These are phyloP conservation scores for Pentalonia nigronervosa DNA, from an alignment of 1,140 invertebrate genomes.

Conservation along the genomic window DNA sequence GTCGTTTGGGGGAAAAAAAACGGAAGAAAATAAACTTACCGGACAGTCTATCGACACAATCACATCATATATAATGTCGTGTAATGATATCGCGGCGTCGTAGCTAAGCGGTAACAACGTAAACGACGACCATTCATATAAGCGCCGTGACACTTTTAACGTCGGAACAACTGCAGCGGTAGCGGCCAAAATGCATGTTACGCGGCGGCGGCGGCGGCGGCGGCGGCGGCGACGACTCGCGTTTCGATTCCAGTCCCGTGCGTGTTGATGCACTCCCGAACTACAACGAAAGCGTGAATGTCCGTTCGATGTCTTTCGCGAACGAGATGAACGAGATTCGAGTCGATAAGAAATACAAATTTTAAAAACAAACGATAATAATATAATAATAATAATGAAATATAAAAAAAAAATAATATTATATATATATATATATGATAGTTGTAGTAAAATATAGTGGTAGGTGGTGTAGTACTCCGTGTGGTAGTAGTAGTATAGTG, in stretches of 20 bases:
- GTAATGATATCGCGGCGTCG: neutral
- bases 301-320: neutral
- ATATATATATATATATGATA: neutral
- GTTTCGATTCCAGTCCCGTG: neutral
- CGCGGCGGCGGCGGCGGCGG: neutral
- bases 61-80: neutral
- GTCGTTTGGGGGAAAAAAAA: neutral
- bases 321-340: neutral
- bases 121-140: conserved; percentile 23
- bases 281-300: neutral
- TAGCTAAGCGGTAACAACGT: conserved; percentile 6
- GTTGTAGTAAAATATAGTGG: neutral
- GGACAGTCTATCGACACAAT: neutral
- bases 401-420: neutral
- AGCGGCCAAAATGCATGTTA: conserved; percentile 26
- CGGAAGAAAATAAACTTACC: neutral
- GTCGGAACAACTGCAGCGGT: neutral
- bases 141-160: conserved; percentile 20
- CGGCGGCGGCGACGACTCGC: neutral
- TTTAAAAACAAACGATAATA: conserved; percentile 20
- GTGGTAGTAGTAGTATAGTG: conserved; percentile 2
- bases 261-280: neutral
- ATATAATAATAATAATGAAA: neutral
- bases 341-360: conserved; percentile 15
- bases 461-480: neutral